Evolutionary conservation across 2,888 invertebrate genomes (phyloP).

Genomic region (Pollenia griseotomentosa): DNA sequence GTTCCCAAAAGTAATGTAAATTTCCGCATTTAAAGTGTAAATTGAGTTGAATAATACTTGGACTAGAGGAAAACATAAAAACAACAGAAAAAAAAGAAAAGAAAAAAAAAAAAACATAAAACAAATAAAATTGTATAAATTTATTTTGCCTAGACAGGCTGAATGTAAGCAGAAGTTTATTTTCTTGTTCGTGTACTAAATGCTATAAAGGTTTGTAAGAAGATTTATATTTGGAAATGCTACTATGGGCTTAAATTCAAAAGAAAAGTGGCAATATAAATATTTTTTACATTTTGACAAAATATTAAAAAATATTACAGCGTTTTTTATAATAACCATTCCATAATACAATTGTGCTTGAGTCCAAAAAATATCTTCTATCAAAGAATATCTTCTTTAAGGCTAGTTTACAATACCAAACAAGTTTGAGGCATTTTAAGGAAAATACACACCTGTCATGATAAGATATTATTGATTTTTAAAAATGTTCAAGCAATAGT

Average conservation of each 20-base stretch:
- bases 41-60: slow-evolving; percentile 71
- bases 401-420: too few relatives aligned
- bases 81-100: not conserved
- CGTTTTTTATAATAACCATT: too few relatives aligned
- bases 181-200: slow-evolving; percentile 21
- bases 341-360: too few relatives aligned
- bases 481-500: too few relatives aligned
- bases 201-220: not conserved
- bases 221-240: not conserved
- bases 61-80: slow-evolving; percentile 20
- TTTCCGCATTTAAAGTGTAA: slow-evolving; percentile 81
- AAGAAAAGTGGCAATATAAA: too few relatives aligned
- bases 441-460: too few relatives aligned
- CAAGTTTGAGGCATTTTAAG: too few relatives aligned
- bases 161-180: slow-evolving; percentile 27
- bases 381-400: too few relatives aligned
- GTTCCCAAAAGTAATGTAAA: slow-evolving; percentile 81
- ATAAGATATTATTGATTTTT: too few relatives aligned
- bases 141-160: slow-evolving; percentile 43
- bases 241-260: not conserved
- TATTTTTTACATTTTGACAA: too few relatives aligned
- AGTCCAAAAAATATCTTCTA: too few relatives aligned
- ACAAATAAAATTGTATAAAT: slow-evolving; percentile 60
- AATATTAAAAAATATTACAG: too few relatives aligned
- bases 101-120: slow-evolving; percentile 5